These are phyloP conservation scores for Lasioglossum marginatum DNA, from an alignment of 2,888 invertebrate species.

Conservation along the genomic window DNA sequence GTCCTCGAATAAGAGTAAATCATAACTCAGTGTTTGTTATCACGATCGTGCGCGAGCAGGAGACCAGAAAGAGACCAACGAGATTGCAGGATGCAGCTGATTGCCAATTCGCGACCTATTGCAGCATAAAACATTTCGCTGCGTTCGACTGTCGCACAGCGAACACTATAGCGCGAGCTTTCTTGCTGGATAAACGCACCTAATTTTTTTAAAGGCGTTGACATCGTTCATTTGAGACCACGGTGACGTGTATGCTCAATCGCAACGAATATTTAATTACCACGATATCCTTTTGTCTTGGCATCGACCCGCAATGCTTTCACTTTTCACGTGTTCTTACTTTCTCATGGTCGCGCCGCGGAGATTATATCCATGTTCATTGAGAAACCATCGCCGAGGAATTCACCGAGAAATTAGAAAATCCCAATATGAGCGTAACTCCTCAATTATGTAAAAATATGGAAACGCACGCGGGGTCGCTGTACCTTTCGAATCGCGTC, in stretches of 20 bases:
- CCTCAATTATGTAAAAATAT: conserved; percentile 45
- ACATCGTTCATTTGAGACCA: neutral
- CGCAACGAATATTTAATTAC: conserved; percentile 48
- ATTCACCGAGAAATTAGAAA: conserved; percentile 65
- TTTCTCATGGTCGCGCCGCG: conserved; percentile 71
- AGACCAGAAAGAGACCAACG: conserved; percentile 57
- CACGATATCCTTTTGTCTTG: conserved; percentile 47
- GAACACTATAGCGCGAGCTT: neutral
- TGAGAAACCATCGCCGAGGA: conserved; percentile 50
- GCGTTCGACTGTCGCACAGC: neutral
- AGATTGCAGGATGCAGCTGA: conserved; percentile 77
- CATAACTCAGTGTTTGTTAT: conserved; percentile 6
- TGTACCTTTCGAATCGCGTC: neutral
- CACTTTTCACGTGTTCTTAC: conserved; percentile 70
- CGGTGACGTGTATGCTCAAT: neutral
- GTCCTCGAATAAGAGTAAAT: conserved; percentile 2
- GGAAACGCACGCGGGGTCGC: neutral
- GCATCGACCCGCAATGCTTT: conserved; percentile 72
- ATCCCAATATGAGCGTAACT: conserved; percentile 24
- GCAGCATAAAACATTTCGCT: conserved; percentile 18
- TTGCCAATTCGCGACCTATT: conserved; percentile 68
- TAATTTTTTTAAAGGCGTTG: neutral
- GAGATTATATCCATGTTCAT: conserved; percentile 63
- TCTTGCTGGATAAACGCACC: neutral
- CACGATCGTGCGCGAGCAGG: conserved; percentile 11